A percentile compares a stretch with the other conserved stretches of the same genome.
phyloP scores from a whole-genome alignment of 1,140 invertebrate genomes.

The Lepidotrigona ventralis region DNA sequence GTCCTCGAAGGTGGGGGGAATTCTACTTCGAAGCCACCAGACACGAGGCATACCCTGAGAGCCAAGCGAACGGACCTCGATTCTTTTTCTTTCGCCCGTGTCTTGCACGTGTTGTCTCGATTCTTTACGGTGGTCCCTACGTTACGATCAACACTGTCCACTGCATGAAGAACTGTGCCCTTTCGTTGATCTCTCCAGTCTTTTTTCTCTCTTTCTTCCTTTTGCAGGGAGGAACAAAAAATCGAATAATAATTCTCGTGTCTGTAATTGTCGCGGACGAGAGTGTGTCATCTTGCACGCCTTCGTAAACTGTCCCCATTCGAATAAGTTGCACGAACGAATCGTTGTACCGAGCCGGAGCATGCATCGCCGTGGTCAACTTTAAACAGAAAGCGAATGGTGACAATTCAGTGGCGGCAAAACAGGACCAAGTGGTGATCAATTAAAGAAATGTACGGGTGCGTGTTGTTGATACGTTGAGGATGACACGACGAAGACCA shows the following conservation, averaged over 20 bases:
- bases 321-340: not conserved
- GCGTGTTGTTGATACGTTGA: slow-evolving; percentile 32
- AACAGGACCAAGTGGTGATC: not conserved
- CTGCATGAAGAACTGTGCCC: not conserved
- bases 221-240: not conserved
- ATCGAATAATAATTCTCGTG: not conserved
- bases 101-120: slow-evolving; percentile 46
- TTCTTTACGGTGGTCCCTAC: not conserved
- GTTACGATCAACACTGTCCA: not conserved
- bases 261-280: not conserved
- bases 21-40: slow-evolving; percentile 27
- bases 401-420: not conserved
- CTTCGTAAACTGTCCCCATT: too few relatives aligned
- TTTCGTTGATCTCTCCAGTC: not conserved
- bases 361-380: slow-evolving; percentile 24
- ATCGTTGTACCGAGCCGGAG: not conserved
- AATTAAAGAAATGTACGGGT: slow-evolving; percentile 46
- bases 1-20: slow-evolving; percentile 4
- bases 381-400: not conserved
- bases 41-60: slow-evolving; percentile 46
- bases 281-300: not conserved
- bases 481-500: slow-evolving; percentile 56
- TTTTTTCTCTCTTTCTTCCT: not conserved
- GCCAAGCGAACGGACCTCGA: slow-evolving; percentile 18
- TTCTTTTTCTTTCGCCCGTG: slow-evolving; percentile 52